Percentiles rank a stretch among this genome's conserved stretches.
Evolutionary conservation across 2,888 invertebrate genomes (phyloP).

Genomic region (Stenolophus ochropezus): DNA sequence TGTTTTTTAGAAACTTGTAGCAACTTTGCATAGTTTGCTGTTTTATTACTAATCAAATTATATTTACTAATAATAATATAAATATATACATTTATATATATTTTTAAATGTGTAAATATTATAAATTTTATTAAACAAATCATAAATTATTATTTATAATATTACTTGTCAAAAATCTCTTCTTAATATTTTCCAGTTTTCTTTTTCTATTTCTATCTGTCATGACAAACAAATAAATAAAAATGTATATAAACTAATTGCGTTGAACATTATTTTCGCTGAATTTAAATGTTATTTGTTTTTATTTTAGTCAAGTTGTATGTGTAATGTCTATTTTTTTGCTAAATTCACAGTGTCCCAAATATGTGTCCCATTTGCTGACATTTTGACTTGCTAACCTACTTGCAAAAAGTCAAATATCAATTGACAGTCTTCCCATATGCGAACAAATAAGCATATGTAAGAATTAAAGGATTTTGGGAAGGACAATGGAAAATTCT

Average conservation of each 20-base stretch:
- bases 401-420: slow-evolving; percentile 23
- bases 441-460: neutral
- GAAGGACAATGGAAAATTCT: slow-evolving; percentile 69
- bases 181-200: neutral
- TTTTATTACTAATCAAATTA: no score
- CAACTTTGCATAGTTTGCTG: no score
- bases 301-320: neutral
- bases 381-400: slow-evolving; percentile 43
- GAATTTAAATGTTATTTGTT: neutral
- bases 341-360: neutral
- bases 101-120: no score
- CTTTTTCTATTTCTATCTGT: neutral
- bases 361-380: neutral
- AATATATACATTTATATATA: no score
- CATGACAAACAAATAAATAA: neutral
- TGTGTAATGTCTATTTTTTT: neutral
- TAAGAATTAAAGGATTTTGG: neutral
- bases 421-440: slow-evolving; percentile 33
- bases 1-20: no score
- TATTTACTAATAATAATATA: no score
- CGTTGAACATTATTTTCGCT: neutral
- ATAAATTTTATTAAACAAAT: no score
- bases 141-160: neutral
- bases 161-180: neutral
- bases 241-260: neutral